These are phyloP conservation scores for Agonopterix arenella DNA, from an alignment of 2,888 invertebrate genomes.

Conservation along the genomic window DNA sequence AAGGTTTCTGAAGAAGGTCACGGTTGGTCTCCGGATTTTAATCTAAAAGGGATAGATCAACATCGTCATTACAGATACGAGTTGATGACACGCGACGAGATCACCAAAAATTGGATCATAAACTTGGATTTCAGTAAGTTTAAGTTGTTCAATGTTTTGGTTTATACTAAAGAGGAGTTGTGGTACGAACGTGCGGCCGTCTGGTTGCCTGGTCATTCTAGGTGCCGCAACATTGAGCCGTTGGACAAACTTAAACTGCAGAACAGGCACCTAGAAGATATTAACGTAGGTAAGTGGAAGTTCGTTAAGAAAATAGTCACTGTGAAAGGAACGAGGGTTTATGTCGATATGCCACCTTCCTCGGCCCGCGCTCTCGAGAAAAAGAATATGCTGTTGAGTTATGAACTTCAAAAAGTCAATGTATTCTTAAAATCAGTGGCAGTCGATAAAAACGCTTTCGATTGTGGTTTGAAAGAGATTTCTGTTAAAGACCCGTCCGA, in stretches of 20 bases:
- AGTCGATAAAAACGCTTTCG: conserved; percentile 57
- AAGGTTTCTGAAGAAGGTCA: conserved; percentile 29
- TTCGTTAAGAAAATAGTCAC: conserved; percentile 54
- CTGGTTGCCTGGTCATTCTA: conserved; percentile 62
- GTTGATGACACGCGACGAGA: conserved; percentile 40
- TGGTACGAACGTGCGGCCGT: conserved; percentile 65
- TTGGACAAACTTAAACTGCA: conserved; percentile 53
- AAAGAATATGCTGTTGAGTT: conserved; percentile 54
- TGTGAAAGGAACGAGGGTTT: conserved; percentile 51
- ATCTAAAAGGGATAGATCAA: conserved; percentile 45
- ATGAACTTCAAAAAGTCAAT: conserved; percentile 60
- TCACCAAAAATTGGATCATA: conserved; percentile 50
- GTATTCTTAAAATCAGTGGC: conserved; percentile 58
- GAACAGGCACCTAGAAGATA: conserved; percentile 40
- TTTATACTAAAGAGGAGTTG: conserved; percentile 57
- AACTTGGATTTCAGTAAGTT: conserved; percentile 48
- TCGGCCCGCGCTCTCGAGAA: conserved; percentile 51
- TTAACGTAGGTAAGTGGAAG: conserved; percentile 60
- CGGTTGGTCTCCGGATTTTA: conserved; percentile 52
- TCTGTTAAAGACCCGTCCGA: conserved; percentile 22
- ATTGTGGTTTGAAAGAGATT: conserved; percentile 41
- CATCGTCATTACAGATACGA: conserved; percentile 44
- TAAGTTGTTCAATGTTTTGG: conserved; percentile 41
- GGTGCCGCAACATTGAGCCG: conserved; percentile 43
- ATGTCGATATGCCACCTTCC: conserved; percentile 63